Evolutionary conservation across 2,888 invertebrate genomes (phyloP).

Genomic region (Drosophila peninsularis): DNA sequence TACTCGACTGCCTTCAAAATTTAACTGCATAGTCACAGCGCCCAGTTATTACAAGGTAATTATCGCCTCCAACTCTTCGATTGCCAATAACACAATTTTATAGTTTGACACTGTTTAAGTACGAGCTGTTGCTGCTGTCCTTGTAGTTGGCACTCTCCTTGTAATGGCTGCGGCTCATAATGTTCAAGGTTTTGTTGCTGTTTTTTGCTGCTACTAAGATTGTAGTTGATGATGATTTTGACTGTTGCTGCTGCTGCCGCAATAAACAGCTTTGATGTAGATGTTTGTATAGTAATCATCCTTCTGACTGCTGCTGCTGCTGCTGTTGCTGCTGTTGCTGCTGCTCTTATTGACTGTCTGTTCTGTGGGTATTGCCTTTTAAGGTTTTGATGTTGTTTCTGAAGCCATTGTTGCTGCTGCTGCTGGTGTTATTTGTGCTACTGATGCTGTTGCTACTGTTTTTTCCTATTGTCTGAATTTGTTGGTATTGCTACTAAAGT

Average conservation of each 20-base stretch:
- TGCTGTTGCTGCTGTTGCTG: background rate
- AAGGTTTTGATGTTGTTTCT: background rate
- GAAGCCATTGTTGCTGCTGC: background rate
- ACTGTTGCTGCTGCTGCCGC: background rate
- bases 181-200: background rate
- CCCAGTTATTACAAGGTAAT: slow-evolving; percentile 34
- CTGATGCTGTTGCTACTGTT: background rate
- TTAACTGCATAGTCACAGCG: slow-evolving; percentile 26
- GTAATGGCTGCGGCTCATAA: background rate
- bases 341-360: background rate
- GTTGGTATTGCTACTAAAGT: background rate
- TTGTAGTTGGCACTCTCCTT: background rate
- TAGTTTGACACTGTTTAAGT: slow-evolving; percentile 17
- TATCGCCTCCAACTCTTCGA: slow-evolving; percentile 19
- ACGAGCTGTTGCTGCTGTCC: background rate
- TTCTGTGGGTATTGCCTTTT: no score
- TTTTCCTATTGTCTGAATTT: background rate
- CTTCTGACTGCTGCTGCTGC: background rate
- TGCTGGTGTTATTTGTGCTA: background rate
- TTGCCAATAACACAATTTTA: slow-evolving; percentile 21
- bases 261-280: background rate
- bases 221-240: background rate
- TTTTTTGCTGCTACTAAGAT: background rate
- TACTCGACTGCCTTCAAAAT: slow-evolving; percentile 10
- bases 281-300: background rate